Conservation (phyloP, 2,888 invertebrate species). For the Amiota communis region DNA sequence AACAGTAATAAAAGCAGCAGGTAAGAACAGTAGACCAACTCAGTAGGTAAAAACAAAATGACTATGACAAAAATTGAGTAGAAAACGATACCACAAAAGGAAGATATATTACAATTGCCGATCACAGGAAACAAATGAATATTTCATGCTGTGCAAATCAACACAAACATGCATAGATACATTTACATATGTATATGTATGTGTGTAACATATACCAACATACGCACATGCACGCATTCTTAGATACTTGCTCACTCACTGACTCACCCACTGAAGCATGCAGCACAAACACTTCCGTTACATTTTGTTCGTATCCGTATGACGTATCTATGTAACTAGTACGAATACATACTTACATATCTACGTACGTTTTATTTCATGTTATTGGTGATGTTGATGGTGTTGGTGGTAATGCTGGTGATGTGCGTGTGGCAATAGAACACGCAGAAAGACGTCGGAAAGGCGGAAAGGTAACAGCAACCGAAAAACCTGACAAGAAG, state of each 20-base stretch:
- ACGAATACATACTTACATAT: too few relatives aligned
- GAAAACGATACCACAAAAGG: conserved; percentile 63
- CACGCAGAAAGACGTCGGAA: too few relatives aligned
- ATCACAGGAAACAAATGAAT: conserved; percentile 67
- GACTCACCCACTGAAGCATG: conserved; percentile 7
- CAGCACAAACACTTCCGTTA: conserved; percentile 31
- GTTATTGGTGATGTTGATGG: neutral
- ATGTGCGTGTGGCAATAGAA: too few relatives aligned
- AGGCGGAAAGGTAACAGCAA: neutral
- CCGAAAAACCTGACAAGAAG: conserved; percentile 27
- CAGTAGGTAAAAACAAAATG: conserved; percentile 44
- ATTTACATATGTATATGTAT: neutral
- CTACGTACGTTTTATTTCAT: neutral
- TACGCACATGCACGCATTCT: conserved; percentile 30
- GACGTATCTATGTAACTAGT: too few relatives aligned
- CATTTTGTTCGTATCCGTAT: conserved; percentile 8
- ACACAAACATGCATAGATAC: conserved; percentile 39
- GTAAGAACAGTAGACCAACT: conserved; percentile 42
- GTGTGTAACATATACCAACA: too few relatives aligned
- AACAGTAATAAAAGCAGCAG: conserved; percentile 25
- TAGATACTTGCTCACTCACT: conserved; percentile 32
- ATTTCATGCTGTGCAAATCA: conserved; percentile 67
- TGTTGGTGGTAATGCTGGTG: neutral
- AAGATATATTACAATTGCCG: conserved; percentile 67
- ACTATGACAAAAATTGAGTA: conserved; percentile 61